phyloP scores from a whole-genome alignment of 2,888 invertebrate species.

The Chloromyia formosa region DNA sequence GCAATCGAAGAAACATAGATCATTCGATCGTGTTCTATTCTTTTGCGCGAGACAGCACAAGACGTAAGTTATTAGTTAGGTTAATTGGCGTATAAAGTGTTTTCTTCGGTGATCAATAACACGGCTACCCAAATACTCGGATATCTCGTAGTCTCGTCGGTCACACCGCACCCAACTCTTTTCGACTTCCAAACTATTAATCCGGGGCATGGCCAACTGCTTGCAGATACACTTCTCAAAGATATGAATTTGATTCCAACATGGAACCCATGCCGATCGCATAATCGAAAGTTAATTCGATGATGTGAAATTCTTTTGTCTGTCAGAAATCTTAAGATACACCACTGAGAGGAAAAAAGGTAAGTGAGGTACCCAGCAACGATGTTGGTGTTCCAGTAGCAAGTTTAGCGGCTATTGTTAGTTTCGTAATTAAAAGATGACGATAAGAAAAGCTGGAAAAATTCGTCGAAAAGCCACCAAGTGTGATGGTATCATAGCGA shows the following conservation, averaged over 20 bases:
- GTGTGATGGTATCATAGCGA: neutral
- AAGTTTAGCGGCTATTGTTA: conserved; percentile 34
- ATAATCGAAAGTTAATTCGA: conserved; percentile 44
- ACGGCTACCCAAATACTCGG: neutral
- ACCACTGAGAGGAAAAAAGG: neutral
- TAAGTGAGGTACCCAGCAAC: conserved; percentile 1
- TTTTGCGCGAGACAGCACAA: conserved; percentile 13
- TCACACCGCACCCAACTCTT: conserved; percentile 15
- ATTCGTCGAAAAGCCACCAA: no score
- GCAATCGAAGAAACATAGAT: conserved; percentile 12
- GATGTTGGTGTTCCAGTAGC: conserved; percentile 44
- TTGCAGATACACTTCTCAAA: neutral
- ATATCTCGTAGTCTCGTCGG: neutral
- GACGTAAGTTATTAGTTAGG: conserved; percentile 36
- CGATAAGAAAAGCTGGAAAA: conserved; percentile 13
- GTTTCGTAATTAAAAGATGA: conserved; percentile 45
- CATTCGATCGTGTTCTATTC: conserved; percentile 9
- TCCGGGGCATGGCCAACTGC: conserved; percentile 1
- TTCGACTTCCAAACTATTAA: conserved; percentile 8
- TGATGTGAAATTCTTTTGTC: conserved; percentile 44
- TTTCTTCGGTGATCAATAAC: conserved; percentile 16
- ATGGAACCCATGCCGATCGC: conserved; percentile 39
- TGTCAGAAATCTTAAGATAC: neutral
- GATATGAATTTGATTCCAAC: conserved; percentile 34
- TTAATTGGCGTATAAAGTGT: conserved; percentile 44